A percentile compares a stretch with the other conserved stretches of the same genome.
phyloP scores from a whole-genome alignment of 1,140 invertebrate genomes.

The Carposina sasakii region DNA sequence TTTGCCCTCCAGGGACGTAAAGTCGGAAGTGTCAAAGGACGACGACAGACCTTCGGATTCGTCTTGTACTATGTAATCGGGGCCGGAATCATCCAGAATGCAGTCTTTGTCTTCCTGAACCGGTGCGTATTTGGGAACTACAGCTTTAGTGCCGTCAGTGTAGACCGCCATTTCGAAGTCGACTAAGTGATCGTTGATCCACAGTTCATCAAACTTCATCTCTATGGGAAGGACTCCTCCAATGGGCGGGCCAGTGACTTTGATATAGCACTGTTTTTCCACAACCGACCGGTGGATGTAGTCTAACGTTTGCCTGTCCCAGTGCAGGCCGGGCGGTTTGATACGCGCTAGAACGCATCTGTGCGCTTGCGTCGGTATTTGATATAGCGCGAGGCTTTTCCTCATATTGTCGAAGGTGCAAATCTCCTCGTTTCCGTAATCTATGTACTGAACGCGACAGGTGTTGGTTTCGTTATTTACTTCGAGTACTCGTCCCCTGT shows the following conservation, averaged over 20 bases:
- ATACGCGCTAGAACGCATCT: slow-evolving; percentile 66
- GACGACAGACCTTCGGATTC: slow-evolving; percentile 18
- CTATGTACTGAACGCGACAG: slow-evolving; percentile 74
- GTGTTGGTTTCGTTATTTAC: slow-evolving; percentile 45
- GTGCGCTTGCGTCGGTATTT: slow-evolving; percentile 75
- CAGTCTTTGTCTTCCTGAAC: slow-evolving; percentile 7
- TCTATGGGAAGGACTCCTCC: slow-evolving; percentile 44
- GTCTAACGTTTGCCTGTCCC: slow-evolving; percentile 50
- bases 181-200: slow-evolving; percentile 56
- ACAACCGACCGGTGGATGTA: slow-evolving; percentile 59
- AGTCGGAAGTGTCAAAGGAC: slow-evolving; percentile 30
- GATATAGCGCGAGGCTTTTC: slow-evolving; percentile 73
- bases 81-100: slow-evolving; percentile 40
- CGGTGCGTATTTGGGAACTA: slow-evolving; percentile 34
- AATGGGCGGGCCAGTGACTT: slow-evolving; percentile 33
- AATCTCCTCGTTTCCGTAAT: slow-evolving; percentile 76
- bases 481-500: slow-evolving; percentile 73
- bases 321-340: slow-evolving; percentile 41
- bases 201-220: slow-evolving; percentile 54
- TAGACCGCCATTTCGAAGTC: slow-evolving; percentile 58
- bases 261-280: slow-evolving; percentile 52
- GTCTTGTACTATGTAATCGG: slow-evolving; percentile 52
- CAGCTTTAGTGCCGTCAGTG: slow-evolving; percentile 41
- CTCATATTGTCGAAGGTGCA: slow-evolving; percentile 70
- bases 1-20: slow-evolving; percentile 26